Evolutionary conservation across 1,140 invertebrate species (phyloP).

Genomic region (Drosophila athabasca): DNA sequence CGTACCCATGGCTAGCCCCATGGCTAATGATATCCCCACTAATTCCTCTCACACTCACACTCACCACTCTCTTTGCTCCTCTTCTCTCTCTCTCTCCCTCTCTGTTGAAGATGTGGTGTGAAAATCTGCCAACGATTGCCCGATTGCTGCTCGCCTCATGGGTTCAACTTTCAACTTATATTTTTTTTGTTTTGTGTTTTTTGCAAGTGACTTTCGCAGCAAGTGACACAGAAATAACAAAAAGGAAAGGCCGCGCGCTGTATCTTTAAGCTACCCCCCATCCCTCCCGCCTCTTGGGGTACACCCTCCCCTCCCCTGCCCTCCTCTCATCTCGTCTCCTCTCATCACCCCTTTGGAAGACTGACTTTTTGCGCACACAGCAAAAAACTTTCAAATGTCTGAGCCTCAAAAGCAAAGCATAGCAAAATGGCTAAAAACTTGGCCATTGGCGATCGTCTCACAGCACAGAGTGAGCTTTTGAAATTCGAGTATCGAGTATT

Average conservation of each 20-base stretch:
- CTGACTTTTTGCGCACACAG: conserved; percentile 62
- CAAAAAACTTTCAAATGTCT: conserved; percentile 74
- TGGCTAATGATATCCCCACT: conserved; percentile 56
- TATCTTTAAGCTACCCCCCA: conserved; percentile 22
- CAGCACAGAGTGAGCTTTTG: conserved; percentile 34
- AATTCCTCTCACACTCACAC: not conserved
- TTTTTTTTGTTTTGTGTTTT: not conserved
- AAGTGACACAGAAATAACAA: conserved; percentile 67
- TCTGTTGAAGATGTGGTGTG: conserved; percentile 33
- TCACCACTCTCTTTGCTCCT: not conserved
- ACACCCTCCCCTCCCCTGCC: not conserved
- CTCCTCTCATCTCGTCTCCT: too few relatives aligned
- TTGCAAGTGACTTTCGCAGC: conserved; percentile 69
- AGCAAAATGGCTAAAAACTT: conserved; percentile 30
- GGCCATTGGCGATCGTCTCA: conserved; percentile 51
- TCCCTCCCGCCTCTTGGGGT: conserved; percentile 5
- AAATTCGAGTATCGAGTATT: conserved; percentile 64
- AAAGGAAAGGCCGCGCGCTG: conserved; percentile 62
- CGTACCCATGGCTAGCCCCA: conserved; percentile 4
- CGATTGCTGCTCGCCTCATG: conserved; percentile 13
- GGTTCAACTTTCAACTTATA: conserved; percentile 76
- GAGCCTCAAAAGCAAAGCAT: conserved; percentile 33
- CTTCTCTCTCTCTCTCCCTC: not conserved
- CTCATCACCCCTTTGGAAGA: conserved; percentile 12
- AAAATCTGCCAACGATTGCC: conserved; percentile 48